Evolutionary conservation across 1,140 invertebrate genomes (phyloP), one percentile per base, ranked within the genome.

Genomic region (Orius insidiosus): DNA sequence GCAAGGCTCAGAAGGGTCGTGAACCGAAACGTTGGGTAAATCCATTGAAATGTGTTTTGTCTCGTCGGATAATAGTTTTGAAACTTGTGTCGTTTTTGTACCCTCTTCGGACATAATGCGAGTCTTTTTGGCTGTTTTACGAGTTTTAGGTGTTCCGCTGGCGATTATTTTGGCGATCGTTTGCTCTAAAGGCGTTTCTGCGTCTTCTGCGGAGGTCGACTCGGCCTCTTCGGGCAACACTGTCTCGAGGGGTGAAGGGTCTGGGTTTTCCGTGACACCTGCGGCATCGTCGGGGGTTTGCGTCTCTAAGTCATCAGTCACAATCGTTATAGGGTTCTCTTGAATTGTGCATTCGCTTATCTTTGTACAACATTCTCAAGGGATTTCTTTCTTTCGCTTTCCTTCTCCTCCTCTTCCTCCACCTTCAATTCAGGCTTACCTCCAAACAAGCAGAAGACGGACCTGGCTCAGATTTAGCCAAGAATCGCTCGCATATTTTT

Each of bases 401-500:
- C 35, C n/a, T 36, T 15, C 14, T 11, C 19, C n/a, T 46, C 35
- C 14, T 24, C 24, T 36, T 30, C 41, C 7, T 45, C 36, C 9
- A 19, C 14, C 9, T 32, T 9, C 14, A 11, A 18, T 33, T 46
- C 33, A 40, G 37, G 45, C 31, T 45, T 50, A 40, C 58, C 9
- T 4, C 35, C n/a, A n/a, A n/a, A n/a, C n/a, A n/a, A 36, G 35
- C n/a, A 3, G 14, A 36, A 36, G n/a, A 13, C 53, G 16, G 53
- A 55, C 34, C 5, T 6, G 11, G 15, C 36, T 58, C 56, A 14
- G 60, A 58, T 24, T 24, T 24, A 3, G 59, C 55, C 1, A 55
- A 43, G n/a, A n/a, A n/a, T 62, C 60, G 24, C 24, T 24, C 24
- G 7, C 24, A n/a, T n/a, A n/a, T 48, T 62, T 63, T 15, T 45